Evolutionary conservation across 2,797 vertebrate species (phyloP), one percentile per base, ranked within the genome.

Genomic region (Ispidina lecontei): DNA sequence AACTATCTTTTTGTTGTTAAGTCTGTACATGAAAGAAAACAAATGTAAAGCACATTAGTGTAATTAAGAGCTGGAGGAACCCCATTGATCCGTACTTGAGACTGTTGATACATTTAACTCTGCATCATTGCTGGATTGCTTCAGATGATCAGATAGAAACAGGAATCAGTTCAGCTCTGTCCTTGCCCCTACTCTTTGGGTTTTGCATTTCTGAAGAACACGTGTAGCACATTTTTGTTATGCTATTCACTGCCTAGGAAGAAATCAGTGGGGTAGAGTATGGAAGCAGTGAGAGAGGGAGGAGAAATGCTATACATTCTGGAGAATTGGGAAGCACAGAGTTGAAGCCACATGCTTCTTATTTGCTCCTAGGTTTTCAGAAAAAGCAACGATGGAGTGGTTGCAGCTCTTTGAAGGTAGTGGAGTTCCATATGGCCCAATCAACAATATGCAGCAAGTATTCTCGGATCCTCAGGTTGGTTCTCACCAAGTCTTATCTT

Each of bases 381-480:
- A 98, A 97, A 97, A 98, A 97, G 94, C 28, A 8, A 99, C 98
- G 1, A 56, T 79, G 3, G 98, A 98, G 91, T 99, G 99, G 99
- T 96, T 99, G 91, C 93, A 87, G 88, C 97, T 97, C 84, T 99
- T 99, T 91, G 98, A 99, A 96, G 98, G 98, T 37, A 98, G 98
- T 44, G 98, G 98, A 28, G 98, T 99, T 96, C 98, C 99, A 6
- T 98, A 98, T 7, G 99, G 99, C 67, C 98, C 98, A 77, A 99
- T 99, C 98, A 99, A 99, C 97, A 98, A 89, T 87, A 98, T 99
- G 94, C 98, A 98, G 96, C 97, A 98, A 95, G 98, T 99, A 14
- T 99, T 99, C 96, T 97, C 98, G 8, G 98, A 99, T 80, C 97
- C 98, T 12, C 99, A 99, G 99, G 99, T 99, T 94, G 97, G 98